A percentile compares a stretch with the other conserved stretches of the same genome.
Conservation (phyloP, 1,140 invertebrate genomes). For the Hylaeus anthracinus region DNA sequence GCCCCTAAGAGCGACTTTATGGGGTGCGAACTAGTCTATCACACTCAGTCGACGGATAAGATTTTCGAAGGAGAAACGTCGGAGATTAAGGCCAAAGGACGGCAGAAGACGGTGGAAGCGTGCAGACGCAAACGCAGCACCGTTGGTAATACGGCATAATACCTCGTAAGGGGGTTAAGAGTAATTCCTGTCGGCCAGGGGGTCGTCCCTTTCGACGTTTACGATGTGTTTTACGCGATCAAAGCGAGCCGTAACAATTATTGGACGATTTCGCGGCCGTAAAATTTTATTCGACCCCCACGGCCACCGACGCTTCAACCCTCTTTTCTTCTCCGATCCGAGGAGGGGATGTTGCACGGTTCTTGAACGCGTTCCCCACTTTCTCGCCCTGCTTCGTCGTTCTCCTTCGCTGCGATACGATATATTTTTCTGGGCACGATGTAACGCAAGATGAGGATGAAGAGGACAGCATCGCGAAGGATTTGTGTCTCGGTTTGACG, state of each 20-base stretch:
- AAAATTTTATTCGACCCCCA: conserved; percentile 78
- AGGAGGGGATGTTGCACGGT: neutral
- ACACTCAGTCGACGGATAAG: conserved; percentile 16
- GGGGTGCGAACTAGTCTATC: neutral
- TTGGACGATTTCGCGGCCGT: conserved; percentile 79
- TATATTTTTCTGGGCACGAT: neutral
- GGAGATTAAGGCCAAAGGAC: too few relatives aligned
- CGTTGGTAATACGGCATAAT: conserved; percentile 70
- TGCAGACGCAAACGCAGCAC: conserved; percentile 34
- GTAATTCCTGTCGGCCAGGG: conserved; percentile 69
- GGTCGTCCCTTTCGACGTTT: conserved; percentile 77
- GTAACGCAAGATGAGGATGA: neutral
- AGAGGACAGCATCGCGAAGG: neutral
- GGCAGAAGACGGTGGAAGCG: neutral
- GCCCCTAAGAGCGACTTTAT: conserved; percentile 20
- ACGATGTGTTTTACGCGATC: conserved; percentile 82
- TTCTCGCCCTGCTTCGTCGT: neutral
- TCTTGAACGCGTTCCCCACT: neutral
- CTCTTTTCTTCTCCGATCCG: conserved; percentile 4
- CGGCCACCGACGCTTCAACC: conserved; percentile 52
- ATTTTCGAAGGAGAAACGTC: conserved; percentile 1
- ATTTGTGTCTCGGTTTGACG: neutral
- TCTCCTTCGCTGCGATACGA: neutral
- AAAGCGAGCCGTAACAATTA: conserved; percentile 80
- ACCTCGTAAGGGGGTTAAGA: conserved; percentile 67